Percentiles rank a stretch among this genome's conserved stretches.
Evolutionary conservation across 2,888 invertebrate genomes (phyloP).

Genomic region (Melikaiella ostensackeni): DNA sequence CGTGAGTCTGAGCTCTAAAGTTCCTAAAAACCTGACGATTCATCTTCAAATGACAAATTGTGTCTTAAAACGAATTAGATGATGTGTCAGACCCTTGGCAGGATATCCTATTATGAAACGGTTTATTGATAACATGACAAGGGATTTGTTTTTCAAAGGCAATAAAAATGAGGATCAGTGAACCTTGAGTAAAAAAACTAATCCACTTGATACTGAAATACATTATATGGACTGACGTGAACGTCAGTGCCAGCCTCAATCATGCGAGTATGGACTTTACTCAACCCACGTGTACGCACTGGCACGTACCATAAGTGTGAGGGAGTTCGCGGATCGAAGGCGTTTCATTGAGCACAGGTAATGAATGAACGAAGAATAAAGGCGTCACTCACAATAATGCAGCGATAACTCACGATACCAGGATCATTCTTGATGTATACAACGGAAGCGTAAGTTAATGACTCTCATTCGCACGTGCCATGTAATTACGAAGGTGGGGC

Average conservation of each 20-base stretch:
- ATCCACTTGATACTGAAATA: slow-evolving; percentile 37
- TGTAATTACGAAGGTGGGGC: slow-evolving; percentile 4
- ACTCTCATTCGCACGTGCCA: slow-evolving; percentile 21
- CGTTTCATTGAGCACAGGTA: slow-evolving; percentile 58
- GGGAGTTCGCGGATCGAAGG: slow-evolving; percentile 46
- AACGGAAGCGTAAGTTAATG: slow-evolving; percentile 15
- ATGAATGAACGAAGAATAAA: slow-evolving; percentile 58
- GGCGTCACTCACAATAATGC: slow-evolving; percentile 51
- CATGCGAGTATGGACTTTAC: slow-evolving; percentile 11
- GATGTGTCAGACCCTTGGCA: background rate
- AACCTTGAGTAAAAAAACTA: slow-evolving; percentile 11
- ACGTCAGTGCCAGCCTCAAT: slow-evolving; percentile 34
- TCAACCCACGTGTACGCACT: slow-evolving; percentile 38
- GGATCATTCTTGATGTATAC: slow-evolving; percentile 19
- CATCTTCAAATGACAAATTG: background rate
- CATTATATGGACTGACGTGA: slow-evolving; percentile 28
- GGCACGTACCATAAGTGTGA: slow-evolving; percentile 30
- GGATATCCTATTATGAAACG: background rate
- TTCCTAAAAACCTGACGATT: too few species aligned
- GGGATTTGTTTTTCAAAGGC: background rate
- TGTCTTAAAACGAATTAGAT: background rate
- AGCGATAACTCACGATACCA: slow-evolving; percentile 25
- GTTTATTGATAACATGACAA: background rate
- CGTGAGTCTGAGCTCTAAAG: too few species aligned
- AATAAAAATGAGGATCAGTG: slow-evolving; percentile 27